Evolutionary conservation across 2,797 vertebrate genomes (phyloP).

Genomic region (Enteromius unitaeniatus): DNA sequence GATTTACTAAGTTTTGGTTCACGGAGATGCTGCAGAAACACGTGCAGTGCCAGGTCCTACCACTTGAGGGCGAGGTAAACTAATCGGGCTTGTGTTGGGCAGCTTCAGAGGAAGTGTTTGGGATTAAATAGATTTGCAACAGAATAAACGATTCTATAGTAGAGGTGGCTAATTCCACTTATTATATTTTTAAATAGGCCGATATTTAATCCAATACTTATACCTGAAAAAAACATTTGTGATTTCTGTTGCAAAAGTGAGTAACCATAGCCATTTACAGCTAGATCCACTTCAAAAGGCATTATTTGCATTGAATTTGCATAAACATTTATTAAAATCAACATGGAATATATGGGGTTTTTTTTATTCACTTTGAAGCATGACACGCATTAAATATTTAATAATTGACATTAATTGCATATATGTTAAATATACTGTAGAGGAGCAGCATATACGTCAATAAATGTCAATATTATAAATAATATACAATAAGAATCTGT

Average conservation of each 20-base stretch:
- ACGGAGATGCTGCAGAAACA: conserved; percentile 5
- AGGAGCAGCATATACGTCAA: background rate
- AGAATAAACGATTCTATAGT: conserved; percentile 23
- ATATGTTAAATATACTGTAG: background rate
- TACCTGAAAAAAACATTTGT: background rate
- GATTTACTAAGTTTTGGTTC: background rate
- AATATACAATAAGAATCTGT: background rate
- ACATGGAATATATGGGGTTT: background rate
- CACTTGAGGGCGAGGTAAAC: conserved; percentile 83
- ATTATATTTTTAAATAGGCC: background rate
- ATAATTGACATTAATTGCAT: background rate
- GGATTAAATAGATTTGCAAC: conserved; percentile 73
- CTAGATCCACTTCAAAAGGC: background rate
- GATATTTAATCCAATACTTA: background rate
- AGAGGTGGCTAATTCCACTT: background rate
- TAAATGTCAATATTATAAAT: background rate
- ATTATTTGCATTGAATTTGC: background rate
- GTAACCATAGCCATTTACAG: background rate
- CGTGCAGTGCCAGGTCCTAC: conserved; percentile 49
- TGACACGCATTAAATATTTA: background rate
- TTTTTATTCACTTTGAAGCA: background rate
- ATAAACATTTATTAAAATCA: background rate
- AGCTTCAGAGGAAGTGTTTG: conserved; percentile 57
- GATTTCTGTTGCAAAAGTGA: background rate
- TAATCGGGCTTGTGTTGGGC: conserved; percentile 65